Percentiles rank a stretch among this genome's conserved stretches.
Evolutionary conservation across 2,888 invertebrate species (phyloP).

Genomic region (Sicus ferrugineus): DNA sequence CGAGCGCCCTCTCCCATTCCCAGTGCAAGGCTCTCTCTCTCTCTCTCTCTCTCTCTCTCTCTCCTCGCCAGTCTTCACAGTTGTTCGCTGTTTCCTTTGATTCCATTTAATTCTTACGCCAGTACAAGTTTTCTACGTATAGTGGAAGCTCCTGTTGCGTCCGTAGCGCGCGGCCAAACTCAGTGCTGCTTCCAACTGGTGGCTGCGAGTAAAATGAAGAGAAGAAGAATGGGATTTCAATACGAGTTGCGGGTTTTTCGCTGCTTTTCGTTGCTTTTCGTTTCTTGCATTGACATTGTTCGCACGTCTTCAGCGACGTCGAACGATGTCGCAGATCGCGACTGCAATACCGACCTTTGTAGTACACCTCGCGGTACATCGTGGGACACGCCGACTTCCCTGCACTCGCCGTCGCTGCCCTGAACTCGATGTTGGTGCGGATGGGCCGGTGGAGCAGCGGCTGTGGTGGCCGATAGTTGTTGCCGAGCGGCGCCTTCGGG

Average conservation of each 20-base stretch:
- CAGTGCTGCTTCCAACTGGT: conserved; percentile 89
- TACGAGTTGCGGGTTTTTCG: background rate
- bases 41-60: background rate
- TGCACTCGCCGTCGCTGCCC: conserved; percentile 73
- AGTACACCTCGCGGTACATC: conserved; percentile 92
- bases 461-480: conserved; percentile 94
- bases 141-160: conserved; percentile 62
- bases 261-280: background rate
- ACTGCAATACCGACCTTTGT: conserved; percentile 80
- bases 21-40: background rate
- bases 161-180: conserved; percentile 45
- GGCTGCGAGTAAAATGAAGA: conserved; percentile 67
- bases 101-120: conserved; percentile 32
- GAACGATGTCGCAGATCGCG: too few relatives aligned
- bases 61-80: background rate
- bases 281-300: background rate
- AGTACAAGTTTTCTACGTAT: conserved; percentile 43
- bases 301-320: too few relatives aligned
- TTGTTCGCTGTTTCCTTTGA: conserved; percentile 6
- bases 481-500: conserved; percentile 89
- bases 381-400: conserved; percentile 88
- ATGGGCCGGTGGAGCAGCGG: conserved; percentile 92
- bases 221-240: conserved; percentile 8
- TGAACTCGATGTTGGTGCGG: conserved; percentile 96
- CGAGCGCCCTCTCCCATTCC: background rate